Conservation (phyloP, 2,888 invertebrate species). For the Copidosoma aretas region DNA sequence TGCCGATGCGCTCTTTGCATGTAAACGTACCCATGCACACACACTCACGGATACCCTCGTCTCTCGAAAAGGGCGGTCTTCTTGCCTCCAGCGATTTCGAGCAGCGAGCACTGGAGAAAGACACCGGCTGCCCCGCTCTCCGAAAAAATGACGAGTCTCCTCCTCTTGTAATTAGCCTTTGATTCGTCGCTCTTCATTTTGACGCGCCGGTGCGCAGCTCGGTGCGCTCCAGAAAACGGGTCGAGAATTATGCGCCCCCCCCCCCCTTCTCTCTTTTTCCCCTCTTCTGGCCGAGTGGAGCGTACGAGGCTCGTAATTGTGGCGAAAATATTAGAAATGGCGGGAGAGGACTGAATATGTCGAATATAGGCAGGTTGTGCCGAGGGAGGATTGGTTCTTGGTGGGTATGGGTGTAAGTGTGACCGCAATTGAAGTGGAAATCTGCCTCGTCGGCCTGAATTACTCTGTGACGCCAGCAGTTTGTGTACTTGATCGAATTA, state of each 20-base stretch:
- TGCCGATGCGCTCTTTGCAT: no score
- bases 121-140: not conserved
- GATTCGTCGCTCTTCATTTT: conserved; percentile 12
- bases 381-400: no score
- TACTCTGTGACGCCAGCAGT: no score
- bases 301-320: not conserved
- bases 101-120: conserved; percentile 5
- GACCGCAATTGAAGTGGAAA: no score
- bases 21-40: no score
- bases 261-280: no score
- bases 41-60: not conserved
- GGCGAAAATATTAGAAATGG: not conserved
- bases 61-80: conserved; percentile 9
- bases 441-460: no score
- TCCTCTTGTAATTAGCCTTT: conserved; percentile 12
- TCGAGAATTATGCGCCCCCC: not conserved
- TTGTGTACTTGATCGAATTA: no score
- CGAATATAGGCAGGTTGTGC: no score
- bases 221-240: not conserved
- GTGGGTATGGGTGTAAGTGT: no score
- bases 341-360: no score
- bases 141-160: not conserved
- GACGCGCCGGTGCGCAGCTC: conserved; percentile 3
- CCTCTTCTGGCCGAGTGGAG: not conserved
- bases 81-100: not conserved